Percentiles rank a stretch among this genome's conserved stretches.
Evolutionary conservation across 2,797 vertebrate species (phyloP).

Genomic region (Acrossocheilus fasciatus): DNA sequence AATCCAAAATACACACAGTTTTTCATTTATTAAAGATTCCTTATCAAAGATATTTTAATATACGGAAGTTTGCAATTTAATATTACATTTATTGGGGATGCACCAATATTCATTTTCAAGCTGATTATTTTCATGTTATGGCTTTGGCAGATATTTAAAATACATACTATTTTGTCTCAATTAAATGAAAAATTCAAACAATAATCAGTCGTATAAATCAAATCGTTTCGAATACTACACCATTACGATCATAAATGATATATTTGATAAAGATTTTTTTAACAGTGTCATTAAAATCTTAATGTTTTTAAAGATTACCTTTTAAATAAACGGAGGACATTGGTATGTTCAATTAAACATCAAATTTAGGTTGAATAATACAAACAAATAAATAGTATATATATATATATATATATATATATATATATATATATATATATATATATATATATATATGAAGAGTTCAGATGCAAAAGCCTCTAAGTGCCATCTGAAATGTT

Average conservation of each 20-base stretch:
- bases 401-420: too few relatives aligned
- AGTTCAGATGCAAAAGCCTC: too few relatives aligned
- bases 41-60: background rate
- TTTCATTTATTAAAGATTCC: background rate
- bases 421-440: too few relatives aligned
- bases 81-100: background rate
- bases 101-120: background rate
- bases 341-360: background rate
- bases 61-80: background rate
- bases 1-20: conserved; percentile 11
- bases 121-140: background rate
- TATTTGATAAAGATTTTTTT: background rate
- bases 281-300: background rate
- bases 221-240: background rate
- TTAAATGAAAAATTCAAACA: background rate
- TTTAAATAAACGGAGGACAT: background rate
- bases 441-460: too few relatives aligned
- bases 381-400: background rate
- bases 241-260: background rate
- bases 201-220: background rate
- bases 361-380: background rate
- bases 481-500: too few relatives aligned
- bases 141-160: background rate
- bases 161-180: background rate
- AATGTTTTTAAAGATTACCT: background rate